Conservation (phyloP, 2,113 vertebrate species). For the Salvelinus sp. region DNA sequence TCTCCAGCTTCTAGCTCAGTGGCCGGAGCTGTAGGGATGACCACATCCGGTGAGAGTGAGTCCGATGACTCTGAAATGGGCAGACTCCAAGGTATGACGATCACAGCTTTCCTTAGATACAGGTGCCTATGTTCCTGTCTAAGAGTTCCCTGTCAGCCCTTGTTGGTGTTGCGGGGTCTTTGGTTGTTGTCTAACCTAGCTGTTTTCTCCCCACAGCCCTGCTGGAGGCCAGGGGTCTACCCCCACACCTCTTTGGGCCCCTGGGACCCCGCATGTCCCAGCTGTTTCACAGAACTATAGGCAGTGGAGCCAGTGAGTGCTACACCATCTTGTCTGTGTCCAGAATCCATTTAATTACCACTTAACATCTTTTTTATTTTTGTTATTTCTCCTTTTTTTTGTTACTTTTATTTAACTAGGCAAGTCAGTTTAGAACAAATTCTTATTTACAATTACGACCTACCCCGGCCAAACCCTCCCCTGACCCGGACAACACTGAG, state of each 20-base stretch:
- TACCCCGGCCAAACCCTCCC: no score
- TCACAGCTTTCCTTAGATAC: not conserved
- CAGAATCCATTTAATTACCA: not conserved
- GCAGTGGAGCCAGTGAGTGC: conserved; percentile 96
- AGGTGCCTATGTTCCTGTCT: not conserved
- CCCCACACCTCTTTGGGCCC: conserved; percentile 97
- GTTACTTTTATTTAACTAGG: no score
- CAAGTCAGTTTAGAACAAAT: no score
- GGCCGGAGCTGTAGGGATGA: conserved; percentile 97
- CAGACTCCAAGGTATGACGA: conserved; percentile 89
- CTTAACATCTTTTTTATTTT: not conserved
- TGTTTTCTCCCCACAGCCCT: conserved; percentile 75
- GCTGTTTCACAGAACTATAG: conserved; percentile 99
- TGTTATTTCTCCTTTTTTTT: no score
- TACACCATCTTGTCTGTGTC: not conserved
- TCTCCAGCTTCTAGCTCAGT: conserved; percentile 93
- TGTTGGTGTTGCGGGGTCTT: not conserved
- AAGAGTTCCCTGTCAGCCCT: not conserved
- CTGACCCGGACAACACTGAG: no score
- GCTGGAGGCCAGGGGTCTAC: conserved; percentile 96
- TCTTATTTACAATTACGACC: no score
- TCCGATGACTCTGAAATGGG: conserved; percentile 99
- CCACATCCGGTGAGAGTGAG: conserved; percentile 98
- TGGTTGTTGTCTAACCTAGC: no score
- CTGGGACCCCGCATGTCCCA: conserved; percentile 98